A percentile compares a stretch with the other conserved stretches of the same genome.
phyloP scores from a whole-genome alignment of 2,113 vertebrate genomes.

The Perca schrenkii region DNA sequence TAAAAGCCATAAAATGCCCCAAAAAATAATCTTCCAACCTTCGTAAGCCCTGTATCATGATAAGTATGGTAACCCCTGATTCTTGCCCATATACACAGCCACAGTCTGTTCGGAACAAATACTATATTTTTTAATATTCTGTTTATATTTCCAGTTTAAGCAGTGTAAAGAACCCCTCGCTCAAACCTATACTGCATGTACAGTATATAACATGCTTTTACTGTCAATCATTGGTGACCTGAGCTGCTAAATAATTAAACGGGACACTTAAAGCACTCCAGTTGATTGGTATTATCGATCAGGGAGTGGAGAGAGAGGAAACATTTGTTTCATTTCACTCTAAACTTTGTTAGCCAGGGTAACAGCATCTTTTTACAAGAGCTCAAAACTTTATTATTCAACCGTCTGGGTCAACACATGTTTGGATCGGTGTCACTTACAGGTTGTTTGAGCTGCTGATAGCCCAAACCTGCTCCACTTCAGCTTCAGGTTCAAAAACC shows the following conservation, averaged over 20 bases:
- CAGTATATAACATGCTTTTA: not conserved
- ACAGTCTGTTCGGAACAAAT: not conserved
- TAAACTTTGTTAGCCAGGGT: not conserved
- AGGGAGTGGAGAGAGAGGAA: not conserved
- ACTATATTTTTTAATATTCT: not conserved
- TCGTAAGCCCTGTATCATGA: too few species aligned
- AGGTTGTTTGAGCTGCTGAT: too few species aligned
- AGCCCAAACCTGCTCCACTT: not conserved
- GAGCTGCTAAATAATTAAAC: constrained; percentile 56
- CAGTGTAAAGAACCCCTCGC: not conserved
- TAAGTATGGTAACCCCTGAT: too few species aligned
- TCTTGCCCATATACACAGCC: too few species aligned
- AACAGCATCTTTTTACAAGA: not conserved
- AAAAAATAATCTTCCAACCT: too few species aligned
- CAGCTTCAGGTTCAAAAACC: too few species aligned
- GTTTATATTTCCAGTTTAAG: not conserved
- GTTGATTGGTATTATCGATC: constrained; percentile 21
- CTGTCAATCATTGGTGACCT: constrained; percentile 34
- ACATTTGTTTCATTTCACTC: not conserved
- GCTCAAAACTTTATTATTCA: not conserved
- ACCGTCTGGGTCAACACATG: too few species aligned
- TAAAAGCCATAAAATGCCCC: too few species aligned
- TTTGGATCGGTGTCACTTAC: too few species aligned
- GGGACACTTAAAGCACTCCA: constrained; percentile 19
- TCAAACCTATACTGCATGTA: not conserved